Evolutionary conservation across 2,888 invertebrate genomes (phyloP), one percentile per base, ranked within the genome.

Genomic region (Belgica antarctica): DNA sequence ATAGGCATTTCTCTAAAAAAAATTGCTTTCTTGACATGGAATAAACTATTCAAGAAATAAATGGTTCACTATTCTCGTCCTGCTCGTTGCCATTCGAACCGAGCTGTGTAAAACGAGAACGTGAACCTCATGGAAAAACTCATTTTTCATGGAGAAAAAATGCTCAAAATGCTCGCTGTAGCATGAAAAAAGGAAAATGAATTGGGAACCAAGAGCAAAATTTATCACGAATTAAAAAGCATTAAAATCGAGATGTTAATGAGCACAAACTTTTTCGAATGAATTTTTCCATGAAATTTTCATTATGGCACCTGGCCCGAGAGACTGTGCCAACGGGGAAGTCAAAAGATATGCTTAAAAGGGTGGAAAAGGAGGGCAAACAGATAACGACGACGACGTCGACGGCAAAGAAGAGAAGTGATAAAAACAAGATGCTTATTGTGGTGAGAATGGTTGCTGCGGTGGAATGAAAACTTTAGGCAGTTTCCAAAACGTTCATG

Each of bases 1-100:
- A 41, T 8, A 52, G 52, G 52, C 52, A 52, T 52, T 7, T 52
- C 52, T 52, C 2, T 3, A 41, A 15, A 12, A n/a, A 2, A 41
- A 41, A 41, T 41, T 41, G 41, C 41, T 41, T 41, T 41, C 41
- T 41, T 41, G 41, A 41, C 41, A 41, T 41, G 41, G n/a, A 41
- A n/a, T 15, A 41, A 41, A 41, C 41, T 41, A 41, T 41, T 41
- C 41, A 41, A 41, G 41, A 41, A 41, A 10, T n/a, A n/a, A 41
- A 41, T n/a, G 41, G n/a, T 41, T 41, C n/a, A 41, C 41, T n/a
- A 41, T 41, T 41, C 15, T 41, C 41, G 3, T 15, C 10, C 41
- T 41, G 3, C 10, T 41, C 41, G 31, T 41, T n/a, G n/a, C n/a
- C n/a, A n/a, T n/a, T n/a, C n/a, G n/a, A n/a, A n/a, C n/a, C n/a